A percentile compares a stretch with the other conserved stretches of the same genome.
Conservation (phyloP, 2,113 vertebrate genomes). For the Gobio gobio region DNA sequence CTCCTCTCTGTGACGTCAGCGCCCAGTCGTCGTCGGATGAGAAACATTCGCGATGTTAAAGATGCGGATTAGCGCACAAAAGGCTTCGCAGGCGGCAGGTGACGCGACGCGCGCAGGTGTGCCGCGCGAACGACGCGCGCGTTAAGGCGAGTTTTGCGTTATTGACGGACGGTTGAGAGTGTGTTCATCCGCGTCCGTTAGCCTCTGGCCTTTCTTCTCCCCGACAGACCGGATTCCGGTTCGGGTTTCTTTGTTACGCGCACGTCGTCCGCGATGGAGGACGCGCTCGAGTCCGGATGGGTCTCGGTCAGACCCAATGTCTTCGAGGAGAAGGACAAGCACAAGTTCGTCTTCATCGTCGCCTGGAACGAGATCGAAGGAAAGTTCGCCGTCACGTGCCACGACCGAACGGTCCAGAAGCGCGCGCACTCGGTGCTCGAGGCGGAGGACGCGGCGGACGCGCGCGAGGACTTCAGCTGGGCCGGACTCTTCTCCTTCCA, state of each 20-base stretch:
- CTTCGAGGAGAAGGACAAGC: constrained; percentile 91
- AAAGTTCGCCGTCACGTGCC: constrained; percentile 97
- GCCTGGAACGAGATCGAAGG: constrained; percentile 97
- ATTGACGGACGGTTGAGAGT: constrained; percentile 10
- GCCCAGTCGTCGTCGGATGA: constrained; percentile 35
- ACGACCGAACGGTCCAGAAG: constrained; percentile 91
- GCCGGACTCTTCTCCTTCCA: constrained; percentile 96
- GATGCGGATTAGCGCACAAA: constrained; percentile 13
- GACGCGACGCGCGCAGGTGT: constrained; percentile 38
- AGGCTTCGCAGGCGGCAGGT: constrained; percentile 42
- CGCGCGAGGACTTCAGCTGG: constrained; percentile 91
- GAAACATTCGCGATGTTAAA: constrained; percentile 30
- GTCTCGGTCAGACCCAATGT: constrained; percentile 91
- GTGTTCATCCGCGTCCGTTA: constrained; percentile 11
- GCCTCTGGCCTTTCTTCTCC: background rate
- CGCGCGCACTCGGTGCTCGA: constrained; percentile 75
- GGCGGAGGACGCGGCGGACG: constrained; percentile 56
- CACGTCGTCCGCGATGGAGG: constrained; percentile 92
- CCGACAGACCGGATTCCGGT: background rate
- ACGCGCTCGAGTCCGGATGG: constrained; percentile 92
- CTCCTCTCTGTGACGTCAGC: constrained; percentile 40
- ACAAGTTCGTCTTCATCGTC: constrained; percentile 96
- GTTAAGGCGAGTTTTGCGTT: background rate
- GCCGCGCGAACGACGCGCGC: background rate
- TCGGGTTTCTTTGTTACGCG: constrained; percentile 9